Evolutionary conservation across 2,797 vertebrate species (phyloP).

Genomic region (Novumbra hubbsi): DNA sequence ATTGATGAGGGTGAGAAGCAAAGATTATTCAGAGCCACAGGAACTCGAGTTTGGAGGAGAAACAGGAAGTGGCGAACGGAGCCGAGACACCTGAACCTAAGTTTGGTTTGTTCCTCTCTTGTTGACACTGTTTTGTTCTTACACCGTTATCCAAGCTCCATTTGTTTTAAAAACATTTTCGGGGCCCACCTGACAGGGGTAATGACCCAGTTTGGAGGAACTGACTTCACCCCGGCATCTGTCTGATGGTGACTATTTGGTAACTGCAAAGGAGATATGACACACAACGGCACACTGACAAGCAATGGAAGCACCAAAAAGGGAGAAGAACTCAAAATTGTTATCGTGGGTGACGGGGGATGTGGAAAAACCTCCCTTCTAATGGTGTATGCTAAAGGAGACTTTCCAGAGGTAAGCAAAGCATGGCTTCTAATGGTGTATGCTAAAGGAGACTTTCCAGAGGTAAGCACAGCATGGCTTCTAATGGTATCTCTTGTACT

Average conservation of each 20-base stretch:
- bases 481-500: no score
- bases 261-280: slow-evolving; percentile 58
- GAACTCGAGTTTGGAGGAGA: slow-evolving; percentile 48
- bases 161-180: slow-evolving; percentile 17
- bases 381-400: slow-evolving; percentile 89
- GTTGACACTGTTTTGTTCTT: slow-evolving; percentile 30
- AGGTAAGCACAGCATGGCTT: slow-evolving; percentile 77
- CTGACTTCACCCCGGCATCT: slow-evolving; percentile 15
- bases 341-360: slow-evolving; percentile 94
- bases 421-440: slow-evolving; percentile 29
- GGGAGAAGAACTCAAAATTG: slow-evolving; percentile 80
- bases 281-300: slow-evolving; percentile 53
- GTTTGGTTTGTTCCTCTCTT: slow-evolving; percentile 43
- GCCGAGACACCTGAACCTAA: slow-evolving; percentile 37
- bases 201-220: slow-evolving; percentile 40
- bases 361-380: slow-evolving; percentile 96
- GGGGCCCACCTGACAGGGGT: slow-evolving; percentile 33
- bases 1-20: slow-evolving; percentile 12
- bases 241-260: slow-evolving; percentile 25
- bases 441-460: slow-evolving; percentile 89
- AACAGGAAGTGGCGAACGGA: slow-evolving; percentile 66
- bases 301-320: slow-evolving; percentile 40
- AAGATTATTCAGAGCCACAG: slow-evolving; percentile 29
- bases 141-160: slow-evolving; percentile 1
- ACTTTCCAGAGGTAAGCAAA: slow-evolving; percentile 93